Conservation (phyloP, 2,888 invertebrate genomes). For the Drosophila kanekoi region DNA sequence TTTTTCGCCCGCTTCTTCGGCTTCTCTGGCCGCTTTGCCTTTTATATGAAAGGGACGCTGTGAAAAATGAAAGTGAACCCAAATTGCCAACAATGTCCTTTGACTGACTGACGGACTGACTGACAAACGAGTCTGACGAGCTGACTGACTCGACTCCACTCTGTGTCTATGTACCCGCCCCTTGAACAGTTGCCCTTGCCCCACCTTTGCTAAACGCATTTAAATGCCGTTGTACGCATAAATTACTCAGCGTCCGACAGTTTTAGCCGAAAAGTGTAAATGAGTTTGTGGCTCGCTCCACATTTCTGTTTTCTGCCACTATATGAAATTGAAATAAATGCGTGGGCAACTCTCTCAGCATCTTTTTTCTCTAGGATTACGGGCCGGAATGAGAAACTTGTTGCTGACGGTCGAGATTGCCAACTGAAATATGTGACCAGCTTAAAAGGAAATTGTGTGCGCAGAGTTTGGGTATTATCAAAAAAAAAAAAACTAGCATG, state of each 20-base stretch:
- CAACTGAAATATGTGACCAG: slow-evolving; percentile 24
- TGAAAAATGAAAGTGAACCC: slow-evolving; percentile 70
- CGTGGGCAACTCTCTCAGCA: slow-evolving; percentile 16
- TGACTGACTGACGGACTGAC: slow-evolving; percentile 30
- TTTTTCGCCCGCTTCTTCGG: slow-evolving; percentile 29
- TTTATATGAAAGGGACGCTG: slow-evolving; percentile 49
- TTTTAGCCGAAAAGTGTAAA: slow-evolving; percentile 60
- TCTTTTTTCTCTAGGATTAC: slow-evolving; percentile 2
- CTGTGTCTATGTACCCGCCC: not conserved
- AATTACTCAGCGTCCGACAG: slow-evolving; percentile 61
- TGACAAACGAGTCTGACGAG: slow-evolving; percentile 10
- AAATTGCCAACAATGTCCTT: slow-evolving; percentile 43
- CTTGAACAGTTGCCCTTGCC: slow-evolving; percentile 14
- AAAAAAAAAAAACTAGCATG: not conserved
- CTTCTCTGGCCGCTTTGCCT: slow-evolving; percentile 1
- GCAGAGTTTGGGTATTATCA: not conserved
- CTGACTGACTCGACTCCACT: slow-evolving; percentile 2
- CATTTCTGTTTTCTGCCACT: slow-evolving; percentile 12
- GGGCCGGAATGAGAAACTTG: slow-evolving; percentile 12
- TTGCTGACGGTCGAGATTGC: slow-evolving; percentile 25
- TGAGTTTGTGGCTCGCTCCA: slow-evolving; percentile 49
- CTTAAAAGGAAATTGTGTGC: slow-evolving; percentile 5
- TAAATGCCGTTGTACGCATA: slow-evolving; percentile 70
- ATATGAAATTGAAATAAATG: slow-evolving; percentile 59
- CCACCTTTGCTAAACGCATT: slow-evolving; percentile 46